Evolutionary conservation across 2,797 vertebrate species (phyloP), one percentile per base, ranked within the genome.

Genomic region (Pipistrellus pipistrellus): DNA sequence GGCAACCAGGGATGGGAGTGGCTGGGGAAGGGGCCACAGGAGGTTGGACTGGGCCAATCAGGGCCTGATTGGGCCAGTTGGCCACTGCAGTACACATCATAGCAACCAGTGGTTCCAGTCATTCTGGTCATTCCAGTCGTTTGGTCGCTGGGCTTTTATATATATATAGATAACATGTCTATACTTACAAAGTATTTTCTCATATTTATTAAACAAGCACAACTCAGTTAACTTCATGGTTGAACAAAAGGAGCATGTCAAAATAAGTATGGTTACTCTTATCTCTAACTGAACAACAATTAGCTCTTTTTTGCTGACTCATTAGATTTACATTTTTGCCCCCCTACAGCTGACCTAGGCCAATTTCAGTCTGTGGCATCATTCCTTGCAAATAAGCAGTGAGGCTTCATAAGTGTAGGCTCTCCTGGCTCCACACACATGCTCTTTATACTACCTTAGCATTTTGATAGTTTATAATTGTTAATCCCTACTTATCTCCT

Each of bases 141-240:
- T 44, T 44, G 10, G 55, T 57, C 3, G 1, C 55, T 57, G 55
- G 55, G 21, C 2, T 59, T 59, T 13, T n/a, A n/a, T 59, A 59
- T 59, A 27, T 59, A 27, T 8, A 59, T 5, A 59, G 51, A 82
- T 53, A 35, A 75, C 17, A 15, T 44, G 38, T 32, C 72, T 82
- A 41, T 38, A 68, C 32, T 68, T 57, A 55, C n/a, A 32, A 44
- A 41, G 8, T 48, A 69, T 66, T 88, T 90, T 64, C 38, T 57
- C 48, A 1, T 71, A 64, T 81, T 92, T 69, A 48, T 57, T 84
- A 51, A 84, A 44, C 23, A 90, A 88, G 21, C 20, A 62, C 17
- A 38, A 35, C 75, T 73, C 83, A 83, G 38, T 51, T 81, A 55
- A 85, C n/a, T 72, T 95, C 30, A 62, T 14, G 66, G 48, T 48